phyloP scores from a whole-genome alignment of 2,797 vertebrate genomes.

The Sebastes minor region DNA sequence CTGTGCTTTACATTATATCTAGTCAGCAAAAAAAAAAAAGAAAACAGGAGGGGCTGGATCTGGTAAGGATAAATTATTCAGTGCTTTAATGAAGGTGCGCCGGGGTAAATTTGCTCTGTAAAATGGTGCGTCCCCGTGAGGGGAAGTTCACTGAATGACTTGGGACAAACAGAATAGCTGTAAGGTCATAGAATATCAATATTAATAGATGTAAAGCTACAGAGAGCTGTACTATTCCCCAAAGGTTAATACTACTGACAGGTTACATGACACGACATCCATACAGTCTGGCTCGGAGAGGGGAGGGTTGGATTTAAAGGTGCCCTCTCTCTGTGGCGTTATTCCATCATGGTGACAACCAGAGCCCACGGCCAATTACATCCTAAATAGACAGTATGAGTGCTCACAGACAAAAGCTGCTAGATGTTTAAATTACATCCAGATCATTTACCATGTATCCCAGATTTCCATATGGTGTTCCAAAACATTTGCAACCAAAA shows the following conservation, averaged over 20 bases:
- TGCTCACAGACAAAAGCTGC: neutral
- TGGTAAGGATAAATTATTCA: constrained; percentile 71
- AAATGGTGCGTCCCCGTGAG: constrained; percentile 44
- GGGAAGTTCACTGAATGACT: constrained; percentile 57
- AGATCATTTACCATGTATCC: neutral
- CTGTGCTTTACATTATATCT: constrained; percentile 42
- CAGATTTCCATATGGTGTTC: neutral
- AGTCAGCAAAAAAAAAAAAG: constrained; percentile 47
- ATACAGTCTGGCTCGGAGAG: constrained; percentile 13
- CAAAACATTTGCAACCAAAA: neutral
- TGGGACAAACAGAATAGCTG: constrained; percentile 53
- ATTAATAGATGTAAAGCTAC: constrained; percentile 66
- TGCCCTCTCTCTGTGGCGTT: constrained; percentile 17
- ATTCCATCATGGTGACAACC: constrained; percentile 11
- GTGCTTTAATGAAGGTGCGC: constrained; percentile 63
- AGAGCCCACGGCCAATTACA: neutral
- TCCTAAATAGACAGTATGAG: neutral
- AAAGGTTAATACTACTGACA: constrained; percentile 57
- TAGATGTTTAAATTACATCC: neutral
- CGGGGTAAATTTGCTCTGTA: constrained; percentile 56
- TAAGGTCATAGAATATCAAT: constrained; percentile 73
- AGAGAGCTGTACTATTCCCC: constrained; percentile 29
- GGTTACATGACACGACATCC: constrained; percentile 47
- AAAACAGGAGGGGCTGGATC: constrained; percentile 18
- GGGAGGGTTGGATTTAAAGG: constrained; percentile 24